These are phyloP conservation scores for Calephelis virginiensis DNA, from an alignment of 1,140 invertebrate genomes.

Conservation along the genomic window DNA sequence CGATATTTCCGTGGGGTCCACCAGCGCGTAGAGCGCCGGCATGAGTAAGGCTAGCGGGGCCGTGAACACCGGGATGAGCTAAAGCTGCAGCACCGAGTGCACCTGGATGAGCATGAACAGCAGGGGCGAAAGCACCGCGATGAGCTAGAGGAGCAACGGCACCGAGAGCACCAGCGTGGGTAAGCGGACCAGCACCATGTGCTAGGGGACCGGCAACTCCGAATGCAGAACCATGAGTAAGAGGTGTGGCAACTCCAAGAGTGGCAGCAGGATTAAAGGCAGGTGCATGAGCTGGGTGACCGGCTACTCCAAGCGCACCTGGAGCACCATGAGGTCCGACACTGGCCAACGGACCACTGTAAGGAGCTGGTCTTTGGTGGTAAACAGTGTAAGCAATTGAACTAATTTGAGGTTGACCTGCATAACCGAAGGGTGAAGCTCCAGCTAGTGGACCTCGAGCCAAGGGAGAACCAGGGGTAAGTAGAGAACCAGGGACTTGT, in stretches of 20 bases:
- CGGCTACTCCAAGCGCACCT: background rate
- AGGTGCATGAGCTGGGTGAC: background rate
- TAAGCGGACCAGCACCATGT: constrained; percentile 35
- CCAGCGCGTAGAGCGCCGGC: constrained; percentile 27
- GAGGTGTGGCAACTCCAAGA: background rate
- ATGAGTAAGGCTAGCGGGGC: constrained; percentile 26
- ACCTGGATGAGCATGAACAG: background rate
- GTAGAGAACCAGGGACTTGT: constrained; percentile 27
- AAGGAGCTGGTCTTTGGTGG: constrained; percentile 1
- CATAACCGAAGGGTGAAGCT: background rate
- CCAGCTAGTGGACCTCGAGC: constrained; percentile 25
- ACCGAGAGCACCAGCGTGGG: constrained; percentile 30
- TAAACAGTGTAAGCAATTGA: constrained; percentile 10
- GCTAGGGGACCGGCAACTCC: constrained; percentile 21
- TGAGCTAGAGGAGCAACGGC: constrained; percentile 22
- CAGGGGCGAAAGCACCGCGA: background rate
- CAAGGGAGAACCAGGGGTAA: constrained; percentile 23
- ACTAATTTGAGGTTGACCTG: background rate
- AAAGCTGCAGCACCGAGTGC: background rate
- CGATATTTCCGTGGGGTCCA: constrained; percentile 25
- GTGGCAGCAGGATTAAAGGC: background rate
- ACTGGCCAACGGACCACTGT: background rate
- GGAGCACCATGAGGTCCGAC: background rate
- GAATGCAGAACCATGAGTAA: background rate
- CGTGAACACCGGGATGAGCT: background rate